Evolutionary conservation across 2,797 vertebrate species (phyloP).

Genomic region (Stomatorhinus walkeri): DNA sequence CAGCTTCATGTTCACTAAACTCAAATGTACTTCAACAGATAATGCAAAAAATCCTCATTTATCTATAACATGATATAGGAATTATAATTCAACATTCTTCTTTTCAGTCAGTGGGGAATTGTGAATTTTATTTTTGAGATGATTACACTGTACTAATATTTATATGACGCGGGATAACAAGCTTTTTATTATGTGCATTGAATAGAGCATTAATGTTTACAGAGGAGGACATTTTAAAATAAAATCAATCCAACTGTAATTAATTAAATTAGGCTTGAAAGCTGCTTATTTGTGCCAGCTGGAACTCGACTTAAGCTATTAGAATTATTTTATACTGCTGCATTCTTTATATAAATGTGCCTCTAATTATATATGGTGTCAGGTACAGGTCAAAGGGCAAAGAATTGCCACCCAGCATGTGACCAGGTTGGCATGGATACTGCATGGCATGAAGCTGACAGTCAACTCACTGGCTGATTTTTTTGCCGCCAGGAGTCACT

Average conservation of each 20-base stretch:
- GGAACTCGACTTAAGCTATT: neutral
- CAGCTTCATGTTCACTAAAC: neutral
- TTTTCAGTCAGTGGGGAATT: neutral
- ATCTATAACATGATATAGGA: neutral
- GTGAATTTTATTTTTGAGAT: neutral
- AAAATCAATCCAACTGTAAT: neutral
- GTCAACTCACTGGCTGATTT: neutral
- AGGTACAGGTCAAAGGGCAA: neutral
- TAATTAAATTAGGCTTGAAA: conserved; percentile 3
- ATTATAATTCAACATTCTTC: neutral
- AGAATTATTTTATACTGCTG: neutral
- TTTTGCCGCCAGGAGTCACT: neutral
- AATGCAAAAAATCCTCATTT: neutral
- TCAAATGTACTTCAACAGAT: neutral
- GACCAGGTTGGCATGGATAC: neutral
- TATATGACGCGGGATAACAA: neutral
- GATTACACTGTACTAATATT: neutral
- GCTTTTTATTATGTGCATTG: neutral
- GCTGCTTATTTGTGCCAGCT: neutral
- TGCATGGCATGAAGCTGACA: neutral
- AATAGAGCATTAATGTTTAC: neutral
- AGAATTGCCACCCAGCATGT: neutral
- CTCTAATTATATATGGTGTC: neutral
- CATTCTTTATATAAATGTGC: conserved; percentile 3
- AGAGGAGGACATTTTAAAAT: neutral